Percentiles rank a stretch among this genome's conserved stretches.
Evolutionary conservation across 2,113 vertebrate species (phyloP).

Genomic region (Junco hyemalis): DNA sequence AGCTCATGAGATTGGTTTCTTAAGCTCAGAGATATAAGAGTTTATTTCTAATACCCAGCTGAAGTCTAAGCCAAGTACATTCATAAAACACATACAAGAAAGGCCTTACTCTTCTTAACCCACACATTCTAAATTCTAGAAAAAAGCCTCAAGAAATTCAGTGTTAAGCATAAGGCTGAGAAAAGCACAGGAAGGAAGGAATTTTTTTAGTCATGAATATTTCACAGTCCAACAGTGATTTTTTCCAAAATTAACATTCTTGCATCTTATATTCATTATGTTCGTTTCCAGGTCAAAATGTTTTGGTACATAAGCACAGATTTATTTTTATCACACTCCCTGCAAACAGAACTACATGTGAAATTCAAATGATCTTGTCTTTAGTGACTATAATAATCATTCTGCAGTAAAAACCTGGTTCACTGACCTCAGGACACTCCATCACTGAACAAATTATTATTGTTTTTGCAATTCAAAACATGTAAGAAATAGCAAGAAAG

Average conservation of each 20-base stretch:
- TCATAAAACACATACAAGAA: neutral
- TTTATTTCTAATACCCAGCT: neutral
- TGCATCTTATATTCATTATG: neutral
- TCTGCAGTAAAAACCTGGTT: neutral
- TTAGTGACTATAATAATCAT: neutral
- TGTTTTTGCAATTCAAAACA: neutral
- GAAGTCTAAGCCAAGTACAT: neutral
- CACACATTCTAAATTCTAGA: neutral
- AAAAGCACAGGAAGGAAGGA: conserved; percentile 32
- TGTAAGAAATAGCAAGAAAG: neutral
- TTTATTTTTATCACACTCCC: neutral
- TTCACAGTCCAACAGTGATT: neutral
- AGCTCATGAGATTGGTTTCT: neutral
- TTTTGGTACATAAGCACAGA: neutral
- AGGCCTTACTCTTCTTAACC: neutral
- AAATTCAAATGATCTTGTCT: neutral
- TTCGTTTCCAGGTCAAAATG: conserved; percentile 8
- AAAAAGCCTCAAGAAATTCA: neutral
- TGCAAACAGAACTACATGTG: neutral
- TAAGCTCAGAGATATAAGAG: neutral
- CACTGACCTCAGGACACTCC: neutral
- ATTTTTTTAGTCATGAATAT: conserved; percentile 17
- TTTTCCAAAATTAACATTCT: conserved; percentile 19
- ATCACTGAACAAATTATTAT: neutral
- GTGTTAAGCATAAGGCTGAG: neutral